These are phyloP conservation scores for Scomber colias DNA, from an alignment of 2,113 vertebrate genomes.

Conservation along the genomic window DNA sequence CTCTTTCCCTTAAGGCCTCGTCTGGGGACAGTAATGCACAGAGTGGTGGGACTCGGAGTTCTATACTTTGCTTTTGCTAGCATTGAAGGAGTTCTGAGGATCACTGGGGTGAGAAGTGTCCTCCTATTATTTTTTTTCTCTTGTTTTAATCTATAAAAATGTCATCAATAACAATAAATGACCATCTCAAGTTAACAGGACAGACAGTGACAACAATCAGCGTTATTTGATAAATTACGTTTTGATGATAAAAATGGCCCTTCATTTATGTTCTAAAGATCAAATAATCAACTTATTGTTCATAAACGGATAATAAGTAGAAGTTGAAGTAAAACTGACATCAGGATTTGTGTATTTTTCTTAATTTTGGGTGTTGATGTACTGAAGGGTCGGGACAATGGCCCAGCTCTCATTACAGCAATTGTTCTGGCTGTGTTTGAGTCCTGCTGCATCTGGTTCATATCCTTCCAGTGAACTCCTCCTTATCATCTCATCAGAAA, in stretches of 20 bases:
- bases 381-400: constrained; percentile 84
- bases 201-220: background rate
- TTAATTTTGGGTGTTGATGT: constrained; percentile 6
- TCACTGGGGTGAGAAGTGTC: constrained; percentile 87
- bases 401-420: constrained; percentile 82
- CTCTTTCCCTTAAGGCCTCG: constrained; percentile 82
- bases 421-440: constrained; percentile 88
- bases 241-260: background rate
- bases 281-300: background rate
- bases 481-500: background rate
- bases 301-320: no score
- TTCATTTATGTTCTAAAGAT: background rate
- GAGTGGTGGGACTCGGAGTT: constrained; percentile 89
- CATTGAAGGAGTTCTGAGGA: constrained; percentile 89
- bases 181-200: background rate
- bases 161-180: background rate
- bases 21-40: constrained; percentile 90
- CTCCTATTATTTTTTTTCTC: background rate
- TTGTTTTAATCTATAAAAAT: background rate
- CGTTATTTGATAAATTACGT: background rate
- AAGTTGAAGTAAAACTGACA: constrained; percentile 17
- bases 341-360: constrained; percentile 45
- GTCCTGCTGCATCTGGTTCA: constrained; percentile 89
- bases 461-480: constrained; percentile 86
- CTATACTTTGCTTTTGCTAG: constrained; percentile 90